Conservation (phyloP, 1,140 invertebrate species). For the Drosophila busckii region DNA sequence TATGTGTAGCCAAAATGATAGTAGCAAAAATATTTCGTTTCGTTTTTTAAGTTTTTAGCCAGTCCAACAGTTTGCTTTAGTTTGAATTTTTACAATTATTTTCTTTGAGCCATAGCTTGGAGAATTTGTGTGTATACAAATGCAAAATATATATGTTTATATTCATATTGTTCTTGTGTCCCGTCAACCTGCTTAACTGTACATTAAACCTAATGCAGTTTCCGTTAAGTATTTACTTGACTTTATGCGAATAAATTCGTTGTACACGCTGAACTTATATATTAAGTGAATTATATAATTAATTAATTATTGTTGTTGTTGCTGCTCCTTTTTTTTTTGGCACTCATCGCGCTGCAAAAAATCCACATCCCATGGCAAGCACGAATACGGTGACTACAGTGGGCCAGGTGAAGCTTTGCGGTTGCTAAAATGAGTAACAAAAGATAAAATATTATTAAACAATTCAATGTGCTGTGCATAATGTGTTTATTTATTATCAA, state of each 20-base stretch:
- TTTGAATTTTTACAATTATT: constrained; percentile 35
- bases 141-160: constrained; percentile 35
- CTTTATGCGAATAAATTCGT: constrained; percentile 44
- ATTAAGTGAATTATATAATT: constrained; percentile 23
- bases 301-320: constrained; percentile 12
- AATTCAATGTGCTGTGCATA: too few species aligned
- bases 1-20: constrained; percentile 48
- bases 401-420: constrained; percentile 75
- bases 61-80: constrained; percentile 64
- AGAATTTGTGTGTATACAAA: constrained; percentile 29
- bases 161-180: constrained; percentile 72
- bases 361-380: constrained; percentile 77
- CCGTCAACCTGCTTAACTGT: constrained; percentile 61
- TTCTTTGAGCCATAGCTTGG: constrained; percentile 24
- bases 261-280: constrained; percentile 21
- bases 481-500: too few species aligned
- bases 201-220: constrained; percentile 3
- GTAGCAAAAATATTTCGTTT: constrained; percentile 46
- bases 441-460: constrained; percentile 2
- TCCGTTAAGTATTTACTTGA: constrained; percentile 15
- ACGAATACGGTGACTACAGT: constrained; percentile 77
- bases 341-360: constrained; percentile 77
- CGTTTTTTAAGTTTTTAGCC: constrained; percentile 55
- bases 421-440: constrained; percentile 45
- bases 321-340: constrained; percentile 3